Evolutionary conservation across 2,113 vertebrate species (phyloP).

Genomic region (Perognathus longimembris): DNA sequence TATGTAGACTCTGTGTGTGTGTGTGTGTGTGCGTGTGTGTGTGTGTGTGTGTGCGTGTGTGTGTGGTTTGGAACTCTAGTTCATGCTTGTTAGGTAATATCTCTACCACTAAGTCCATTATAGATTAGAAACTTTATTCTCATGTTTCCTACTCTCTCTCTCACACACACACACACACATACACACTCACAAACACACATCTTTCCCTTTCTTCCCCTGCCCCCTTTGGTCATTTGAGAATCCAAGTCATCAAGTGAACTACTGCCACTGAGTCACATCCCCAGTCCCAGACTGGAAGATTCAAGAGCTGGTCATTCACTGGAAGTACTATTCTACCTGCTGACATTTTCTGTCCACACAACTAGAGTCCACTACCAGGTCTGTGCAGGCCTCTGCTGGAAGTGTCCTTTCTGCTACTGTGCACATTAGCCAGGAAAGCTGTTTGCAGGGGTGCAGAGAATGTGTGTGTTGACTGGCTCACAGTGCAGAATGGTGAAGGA

Average conservation of each 20-base stretch:
- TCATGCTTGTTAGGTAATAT: no score
- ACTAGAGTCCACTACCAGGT: background rate
- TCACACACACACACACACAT: no score
- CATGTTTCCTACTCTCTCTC: background rate
- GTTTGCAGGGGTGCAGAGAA: background rate
- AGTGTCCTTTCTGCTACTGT: background rate
- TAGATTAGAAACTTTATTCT: background rate
- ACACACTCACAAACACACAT: no score
- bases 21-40: no score
- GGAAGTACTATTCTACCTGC: background rate
- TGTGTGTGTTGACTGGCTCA: no score
- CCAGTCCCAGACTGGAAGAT: background rate
- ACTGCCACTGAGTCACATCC: background rate
- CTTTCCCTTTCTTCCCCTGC: no score
- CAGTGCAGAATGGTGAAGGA: fast-evolving
- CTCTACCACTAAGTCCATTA: no score
- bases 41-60: no score
- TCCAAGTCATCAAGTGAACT: no score
- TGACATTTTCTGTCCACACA: background rate
- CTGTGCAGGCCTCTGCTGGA: background rate
- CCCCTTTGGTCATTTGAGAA: no score
- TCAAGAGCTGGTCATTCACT: background rate
- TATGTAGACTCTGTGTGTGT: background rate
- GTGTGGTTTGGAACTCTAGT: no score
- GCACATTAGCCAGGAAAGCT: background rate